Base-by-base conservation (phyloP, 2,113 vertebrate species). In the Copsychus sechellarum region DNA sequence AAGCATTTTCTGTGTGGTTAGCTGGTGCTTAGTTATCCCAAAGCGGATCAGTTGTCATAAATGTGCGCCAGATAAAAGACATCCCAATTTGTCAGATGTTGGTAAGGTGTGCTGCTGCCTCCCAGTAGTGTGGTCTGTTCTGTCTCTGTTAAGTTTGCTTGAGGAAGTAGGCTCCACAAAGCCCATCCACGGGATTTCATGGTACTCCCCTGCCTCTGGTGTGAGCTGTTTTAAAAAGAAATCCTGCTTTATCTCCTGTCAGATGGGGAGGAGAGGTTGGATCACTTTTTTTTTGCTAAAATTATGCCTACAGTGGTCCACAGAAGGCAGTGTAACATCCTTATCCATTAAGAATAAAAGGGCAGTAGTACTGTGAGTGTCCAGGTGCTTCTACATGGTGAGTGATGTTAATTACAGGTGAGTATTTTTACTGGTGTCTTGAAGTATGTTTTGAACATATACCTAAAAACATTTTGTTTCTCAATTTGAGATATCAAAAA, bases 61-160 rank as follows among this genome's bases (percentile, higher is more conserved):
- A n/a, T 16, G 3, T 43, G 28, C 0, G 0, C 12, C 29, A 53
- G 60, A 42, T 83, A 42, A 88, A 77, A 89, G 1, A 5, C 13
- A n/a, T 66, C 38, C 34, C 0, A 0, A 1, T 88, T 66, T 74
- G 28, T 83, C 47, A 67, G 1, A 45, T 3, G 1, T 60, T 71
- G 21, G 22, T 51, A 18, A 53, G 56, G 42, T 74, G 38, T 73
- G 51, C 61, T 62, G 26, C 80, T 82, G 8, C 72, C 26, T 84
- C 26, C 56, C 0, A 1, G 28, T 29, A 74, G 42, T 6, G 1
- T 26, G 20, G 25, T 23, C 33, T 67, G 12, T 34, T 81, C 48
- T 86, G 23, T 48, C 23, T 51, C 48, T 65, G 8, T 70, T 66
- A 66, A 54, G 12, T 38, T 0, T 0, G 14, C 45, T 65, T 38